These are phyloP conservation scores for Trachymyrmex septentrionalis DNA, from an alignment of 1,140 invertebrate genomes.

Conservation along the genomic window DNA sequence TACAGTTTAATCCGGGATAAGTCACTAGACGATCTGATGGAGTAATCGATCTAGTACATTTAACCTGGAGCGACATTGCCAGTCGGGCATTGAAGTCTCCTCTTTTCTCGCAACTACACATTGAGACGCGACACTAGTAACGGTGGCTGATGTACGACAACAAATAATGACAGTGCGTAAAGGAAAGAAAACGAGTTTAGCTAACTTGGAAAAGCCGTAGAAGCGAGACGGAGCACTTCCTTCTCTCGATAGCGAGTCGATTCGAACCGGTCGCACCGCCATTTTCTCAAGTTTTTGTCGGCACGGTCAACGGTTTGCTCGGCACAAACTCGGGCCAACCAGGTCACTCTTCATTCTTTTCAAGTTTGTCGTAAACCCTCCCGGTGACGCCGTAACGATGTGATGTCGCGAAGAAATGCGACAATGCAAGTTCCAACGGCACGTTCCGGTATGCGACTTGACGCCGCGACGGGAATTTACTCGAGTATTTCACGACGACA, in stretches of 20 bases:
- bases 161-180: conserved; percentile 32
- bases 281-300: conserved; percentile 77
- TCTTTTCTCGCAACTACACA: not conserved
- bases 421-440: conserved; percentile 13
- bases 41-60: not conserved
- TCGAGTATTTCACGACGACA: not conserved
- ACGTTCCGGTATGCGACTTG: conserved; percentile 12
- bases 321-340: conserved; percentile 62
- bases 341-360: conserved; percentile 67
- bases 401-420: conserved; percentile 24
- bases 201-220: conserved; percentile 45
- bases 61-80: not conserved
- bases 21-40: not conserved
- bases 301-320: conserved; percentile 64
- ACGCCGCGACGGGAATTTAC: conserved; percentile 25
- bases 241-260: conserved; percentile 71
- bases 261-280: conserved; percentile 76
- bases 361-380: conserved; percentile 32
- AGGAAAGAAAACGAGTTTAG: conserved; percentile 14
- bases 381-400: not conserved
- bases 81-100: conserved; percentile 43
- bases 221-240: conserved; percentile 64
- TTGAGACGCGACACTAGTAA: not conserved
- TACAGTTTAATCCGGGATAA: not conserved
- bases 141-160: conserved; percentile 42